phyloP scores from a whole-genome alignment of 2,797 vertebrate species.

The Cossypha dichroa region DNA sequence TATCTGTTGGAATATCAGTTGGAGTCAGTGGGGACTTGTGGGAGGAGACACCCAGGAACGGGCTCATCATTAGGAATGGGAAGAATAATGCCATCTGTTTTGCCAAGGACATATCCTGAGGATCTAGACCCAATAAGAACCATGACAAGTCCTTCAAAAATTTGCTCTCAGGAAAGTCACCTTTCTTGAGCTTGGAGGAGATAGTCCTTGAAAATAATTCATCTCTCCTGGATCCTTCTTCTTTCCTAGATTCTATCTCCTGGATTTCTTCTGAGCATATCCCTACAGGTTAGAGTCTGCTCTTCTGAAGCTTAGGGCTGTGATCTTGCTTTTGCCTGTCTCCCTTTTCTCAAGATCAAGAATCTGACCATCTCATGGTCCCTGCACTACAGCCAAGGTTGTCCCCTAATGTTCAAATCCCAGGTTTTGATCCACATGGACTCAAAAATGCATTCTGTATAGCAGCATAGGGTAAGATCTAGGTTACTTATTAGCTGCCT shows the following conservation, averaged over 20 bases:
- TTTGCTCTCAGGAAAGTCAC: background rate
- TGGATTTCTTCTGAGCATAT: background rate
- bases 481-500: background rate
- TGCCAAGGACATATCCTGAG: background rate
- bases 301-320: background rate
- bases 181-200: background rate
- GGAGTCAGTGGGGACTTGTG: background rate
- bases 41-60: background rate
- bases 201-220: background rate
- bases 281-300: background rate
- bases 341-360: background rate
- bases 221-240: background rate
- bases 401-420: background rate
- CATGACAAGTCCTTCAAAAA: background rate
- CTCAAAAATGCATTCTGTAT: background rate
- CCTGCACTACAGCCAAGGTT: background rate
- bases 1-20: background rate
- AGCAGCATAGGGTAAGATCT: background rate
- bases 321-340: background rate
- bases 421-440: background rate
- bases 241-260: background rate
- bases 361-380: background rate
- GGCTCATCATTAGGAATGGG: background rate
- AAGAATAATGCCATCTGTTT: background rate
- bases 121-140: background rate